Percentiles rank a stretch among this genome's conserved stretches.
Conservation (phyloP, 2,113 vertebrate species). For the Bolborhynchus lineola region DNA sequence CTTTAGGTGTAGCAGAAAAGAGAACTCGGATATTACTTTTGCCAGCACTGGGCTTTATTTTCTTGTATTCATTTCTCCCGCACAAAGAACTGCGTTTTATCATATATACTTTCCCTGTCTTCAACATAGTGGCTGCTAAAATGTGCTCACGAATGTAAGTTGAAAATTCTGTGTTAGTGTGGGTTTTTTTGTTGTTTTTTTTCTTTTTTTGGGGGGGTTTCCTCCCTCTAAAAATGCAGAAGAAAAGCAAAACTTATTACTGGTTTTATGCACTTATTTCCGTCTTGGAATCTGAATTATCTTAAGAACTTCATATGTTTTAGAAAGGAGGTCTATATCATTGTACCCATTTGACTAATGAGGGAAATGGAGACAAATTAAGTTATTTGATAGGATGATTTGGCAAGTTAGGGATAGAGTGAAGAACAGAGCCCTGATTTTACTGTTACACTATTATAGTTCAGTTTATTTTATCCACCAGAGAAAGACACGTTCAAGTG, state of each 20-base stretch:
- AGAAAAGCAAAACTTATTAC: neutral
- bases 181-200: neutral
- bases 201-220: neutral
- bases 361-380: neutral
- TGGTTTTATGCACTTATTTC: neutral
- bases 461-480: neutral
- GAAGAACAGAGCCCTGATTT: neutral
- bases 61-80: conserved; percentile 89
- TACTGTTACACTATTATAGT: neutral
- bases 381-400: neutral
- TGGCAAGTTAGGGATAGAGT: neutral
- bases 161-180: neutral
- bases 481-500: neutral
- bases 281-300: neutral
- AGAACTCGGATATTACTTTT: conserved; percentile 78
- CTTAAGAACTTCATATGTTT: neutral
- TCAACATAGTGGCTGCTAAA: conserved; percentile 87
- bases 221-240: neutral
- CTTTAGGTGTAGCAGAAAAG: conserved; percentile 83
- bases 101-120: conserved; percentile 88
- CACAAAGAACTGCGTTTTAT: conserved; percentile 97
- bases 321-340: neutral
- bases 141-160: conserved; percentile 90
- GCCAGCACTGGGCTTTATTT: conserved; percentile 83
- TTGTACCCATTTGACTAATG: neutral